Conservation (phyloP, 2,888 invertebrate species). For the Trichopoda pennipes region DNA sequence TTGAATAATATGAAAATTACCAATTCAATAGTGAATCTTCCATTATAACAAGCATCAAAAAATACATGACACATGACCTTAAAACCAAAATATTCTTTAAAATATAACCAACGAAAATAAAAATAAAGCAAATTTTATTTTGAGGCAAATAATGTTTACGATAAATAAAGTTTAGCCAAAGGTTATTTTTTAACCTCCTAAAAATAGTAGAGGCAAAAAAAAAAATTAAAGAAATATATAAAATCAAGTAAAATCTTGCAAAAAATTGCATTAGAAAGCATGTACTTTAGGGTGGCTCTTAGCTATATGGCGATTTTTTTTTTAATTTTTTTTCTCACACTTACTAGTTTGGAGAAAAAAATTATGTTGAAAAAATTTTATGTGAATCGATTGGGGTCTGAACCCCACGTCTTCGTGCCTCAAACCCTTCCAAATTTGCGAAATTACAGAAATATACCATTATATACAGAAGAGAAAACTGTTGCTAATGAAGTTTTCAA, state of each 20-base stretch:
- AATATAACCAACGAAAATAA: background rate
- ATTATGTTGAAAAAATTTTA: too few species aligned
- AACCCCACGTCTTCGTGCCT: too few species aligned
- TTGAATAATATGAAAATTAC: constrained; percentile 28
- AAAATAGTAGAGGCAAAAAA: constrained; percentile 1
- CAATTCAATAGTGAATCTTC: constrained; percentile 26
- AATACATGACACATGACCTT: constrained; percentile 43
- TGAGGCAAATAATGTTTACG: constrained; percentile 21
- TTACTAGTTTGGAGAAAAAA: too few species aligned
- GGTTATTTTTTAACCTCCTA: constrained; percentile 52
- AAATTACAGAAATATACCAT: too few species aligned
- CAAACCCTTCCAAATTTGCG: too few species aligned
- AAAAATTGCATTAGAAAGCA: constrained; percentile 16
- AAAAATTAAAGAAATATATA: background rate
- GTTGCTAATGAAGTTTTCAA: too few species aligned
- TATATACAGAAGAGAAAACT: too few species aligned
- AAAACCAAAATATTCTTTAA: background rate
- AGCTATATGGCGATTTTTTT: too few species aligned
- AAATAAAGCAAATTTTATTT: constrained; percentile 3
- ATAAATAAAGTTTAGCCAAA: constrained; percentile 57
- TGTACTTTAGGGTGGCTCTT: too few species aligned
- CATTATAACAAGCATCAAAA: background rate
- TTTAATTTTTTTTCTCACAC: too few species aligned
- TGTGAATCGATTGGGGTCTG: too few species aligned
- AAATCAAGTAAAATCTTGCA: constrained; percentile 22